Base-by-base conservation (phyloP, 2,888 invertebrate species). In the Epinotia ramella region DNA sequence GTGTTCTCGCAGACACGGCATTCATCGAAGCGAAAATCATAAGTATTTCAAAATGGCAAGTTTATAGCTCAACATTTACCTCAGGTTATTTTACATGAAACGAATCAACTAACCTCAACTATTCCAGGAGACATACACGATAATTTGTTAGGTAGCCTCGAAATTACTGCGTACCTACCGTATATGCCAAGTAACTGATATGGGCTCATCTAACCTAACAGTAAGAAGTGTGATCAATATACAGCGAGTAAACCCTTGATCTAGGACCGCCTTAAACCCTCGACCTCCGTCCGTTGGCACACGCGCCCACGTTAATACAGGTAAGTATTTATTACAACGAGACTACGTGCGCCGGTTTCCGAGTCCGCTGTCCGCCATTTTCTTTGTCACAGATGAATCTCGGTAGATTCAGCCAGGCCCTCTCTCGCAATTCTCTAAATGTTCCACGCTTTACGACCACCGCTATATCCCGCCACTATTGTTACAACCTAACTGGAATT, bases 401-500 rank as follows among this genome's bases (percentile, higher is more conserved):
- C 62, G 53, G 62, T 40, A 63, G 70, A 62, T 70, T 53, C 70
- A 70, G 70, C 69, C 69, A 77, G 76, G 79, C 74, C 62, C 71
- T 44, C 77, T 78, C 77, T 73, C 77, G 76, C 78, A 82, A 84
- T 85, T 82, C 83, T 83, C 82, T 81, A 84, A 84, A 81, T 81
- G 84, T 82, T 77, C 79, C 80, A 77, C 79, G 77, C 78, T 81
- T 83, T 81, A 81, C 80, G 79, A 78, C 74, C 77, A 62, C 78
- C 77, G 79, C 78, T 80, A 78, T 80, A 81, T 74, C 80, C 80
- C 80, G 70, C 79, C 80, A 84, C 87, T 85, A 88, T 88, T 89
- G 86, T 89, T 84, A 84, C 79, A 81, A 77, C 70, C 79, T 81
- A 82, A 83, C 82, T 83, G 80, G 81, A 84, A 81, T 83, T 84